Evolutionary conservation across 2,888 invertebrate species (phyloP).

Genomic region (Acleris emargana): DNA sequence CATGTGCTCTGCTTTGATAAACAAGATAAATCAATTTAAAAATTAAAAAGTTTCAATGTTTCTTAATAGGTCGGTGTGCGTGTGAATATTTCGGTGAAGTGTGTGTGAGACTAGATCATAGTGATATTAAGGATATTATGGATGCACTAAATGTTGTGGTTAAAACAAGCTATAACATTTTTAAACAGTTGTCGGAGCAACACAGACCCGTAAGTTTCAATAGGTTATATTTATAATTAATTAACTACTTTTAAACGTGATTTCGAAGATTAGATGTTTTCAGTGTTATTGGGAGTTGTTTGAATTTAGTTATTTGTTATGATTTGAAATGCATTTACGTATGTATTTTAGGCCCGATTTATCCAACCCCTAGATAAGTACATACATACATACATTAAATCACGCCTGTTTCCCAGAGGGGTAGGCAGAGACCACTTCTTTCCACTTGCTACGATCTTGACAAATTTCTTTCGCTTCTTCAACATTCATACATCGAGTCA

Average conservation of each 20-base stretch:
- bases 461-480: too few relatives aligned
- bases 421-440: too few relatives aligned
- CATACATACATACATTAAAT: too few relatives aligned
- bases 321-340: neutral
- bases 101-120: slow-evolving; percentile 12
- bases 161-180: slow-evolving; percentile 76
- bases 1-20: slow-evolving; percentile 59
- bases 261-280: slow-evolving; percentile 10
- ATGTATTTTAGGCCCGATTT: neutral
- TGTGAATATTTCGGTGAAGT: slow-evolving; percentile 20
- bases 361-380: too few relatives aligned
- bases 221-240: slow-evolving; percentile 33
- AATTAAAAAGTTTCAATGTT: slow-evolving; percentile 28
- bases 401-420: too few relatives aligned
- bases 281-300: slow-evolving; percentile 8
- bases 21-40: slow-evolving; percentile 30
- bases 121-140: slow-evolving; percentile 49
- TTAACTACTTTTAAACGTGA: slow-evolving; percentile 25
- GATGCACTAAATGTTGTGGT: slow-evolving; percentile 72
- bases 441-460: too few relatives aligned
- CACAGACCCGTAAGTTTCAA: slow-evolving; percentile 68
- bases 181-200: slow-evolving; percentile 73
- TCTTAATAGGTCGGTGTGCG: slow-evolving; percentile 12
- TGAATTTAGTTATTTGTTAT: slow-evolving; percentile 12
- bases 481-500: too few relatives aligned